Percentiles rank a stretch among this genome's conserved stretches.
phyloP scores from a whole-genome alignment of 2,113 vertebrate species.

The Xenopus tropicalis region UCB_Xtro_10.0 CM004447.2:11171501-11172000 shows the following conservation, averaged over 20 bases:
- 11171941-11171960: no score
- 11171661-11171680: constrained; percentile 25
- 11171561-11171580: constrained; percentile 13
- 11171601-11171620: constrained; percentile 35
- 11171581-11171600: constrained; percentile 20
- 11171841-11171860: neutral
- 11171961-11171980: no score
- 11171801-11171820: neutral
- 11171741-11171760: neutral
- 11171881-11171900: no score
- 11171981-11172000: no score
- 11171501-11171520: neutral
- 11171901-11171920: no score
- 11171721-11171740: constrained; percentile 24
- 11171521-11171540: constrained; percentile 9
- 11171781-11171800: constrained; percentile 14
- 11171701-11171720: neutral
- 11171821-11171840: neutral
- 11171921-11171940: no score
- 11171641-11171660: constrained; percentile 33
- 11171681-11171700: constrained; percentile 15
- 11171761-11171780: neutral
- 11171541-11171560: neutral
- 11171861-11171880: no score
- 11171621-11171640: constrained; percentile 8